A percentile compares a stretch with the other conserved stretches of the same genome.
Conservation (phyloP, 92 coral and sea anemone genomes). For the Pocillopora meandrina region DNA sequence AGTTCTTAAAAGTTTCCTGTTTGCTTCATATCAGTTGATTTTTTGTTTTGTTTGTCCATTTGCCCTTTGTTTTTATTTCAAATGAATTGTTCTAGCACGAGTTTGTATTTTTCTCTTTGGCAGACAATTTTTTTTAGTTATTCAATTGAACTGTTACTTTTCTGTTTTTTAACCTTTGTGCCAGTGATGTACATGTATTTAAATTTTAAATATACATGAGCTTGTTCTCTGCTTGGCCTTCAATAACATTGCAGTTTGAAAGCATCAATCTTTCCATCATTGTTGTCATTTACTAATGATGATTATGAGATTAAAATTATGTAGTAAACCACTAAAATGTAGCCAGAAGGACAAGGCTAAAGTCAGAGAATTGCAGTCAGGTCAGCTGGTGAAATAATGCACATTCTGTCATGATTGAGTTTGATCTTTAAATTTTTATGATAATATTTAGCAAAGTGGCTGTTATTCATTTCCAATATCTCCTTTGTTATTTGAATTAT, state of each 20-base stretch:
- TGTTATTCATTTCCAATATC: neutral
- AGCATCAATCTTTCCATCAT: neutral
- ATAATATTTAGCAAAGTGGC: neutral
- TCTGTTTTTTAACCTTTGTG: neutral
- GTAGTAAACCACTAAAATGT: slow-evolving; percentile 24
- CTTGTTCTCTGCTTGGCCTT: neutral
- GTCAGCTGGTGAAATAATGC: slow-evolving; percentile 10
- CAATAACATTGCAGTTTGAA: neutral
- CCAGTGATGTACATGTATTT: neutral
- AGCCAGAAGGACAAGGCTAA: slow-evolving; percentile 2
- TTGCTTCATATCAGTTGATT: too few species aligned
- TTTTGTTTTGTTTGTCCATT: too few species aligned
- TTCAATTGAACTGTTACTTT: neutral
- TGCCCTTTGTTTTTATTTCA: too few species aligned
- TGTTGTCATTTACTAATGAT: slow-evolving; percentile 34
- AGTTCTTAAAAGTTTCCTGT: too few species aligned
- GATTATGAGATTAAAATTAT: slow-evolving; percentile 12
- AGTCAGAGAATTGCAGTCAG: slow-evolving; percentile 1
- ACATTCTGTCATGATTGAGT: neutral
- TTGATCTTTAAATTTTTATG: neutral
- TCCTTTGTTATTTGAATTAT: neutral
- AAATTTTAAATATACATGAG: neutral
- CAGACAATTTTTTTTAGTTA: neutral
- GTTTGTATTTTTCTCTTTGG: too few species aligned
- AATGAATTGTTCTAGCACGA: too few species aligned